A percentile compares a stretch with the other conserved stretches of the same genome.
phyloP scores from a whole-genome alignment of 2,113 vertebrate species.

The Chauna torquata region DNA sequence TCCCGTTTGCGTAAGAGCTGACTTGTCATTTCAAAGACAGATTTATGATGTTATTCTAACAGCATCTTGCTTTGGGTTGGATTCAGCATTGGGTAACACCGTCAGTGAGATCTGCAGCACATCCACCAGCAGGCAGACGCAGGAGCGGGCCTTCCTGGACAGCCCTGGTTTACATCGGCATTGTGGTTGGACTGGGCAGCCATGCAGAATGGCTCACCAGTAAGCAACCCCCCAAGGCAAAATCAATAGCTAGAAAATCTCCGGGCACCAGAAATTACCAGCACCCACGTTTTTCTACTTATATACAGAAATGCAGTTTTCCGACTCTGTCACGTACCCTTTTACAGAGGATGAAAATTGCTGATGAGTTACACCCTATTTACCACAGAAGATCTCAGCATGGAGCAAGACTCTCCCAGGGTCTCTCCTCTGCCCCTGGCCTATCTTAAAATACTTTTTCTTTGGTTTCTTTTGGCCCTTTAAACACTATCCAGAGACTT shows the following conservation, averaged over 20 bases:
- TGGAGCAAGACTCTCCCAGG: not conserved
- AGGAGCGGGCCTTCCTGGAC: not conserved
- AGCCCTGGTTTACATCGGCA: not conserved
- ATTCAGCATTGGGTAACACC: not conserved
- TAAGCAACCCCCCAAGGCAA: accelerated
- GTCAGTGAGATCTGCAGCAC: not conserved
- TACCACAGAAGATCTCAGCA: not conserved
- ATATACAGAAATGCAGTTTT: not conserved
- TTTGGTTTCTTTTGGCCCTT: not conserved
- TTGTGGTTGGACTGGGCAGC: not conserved
- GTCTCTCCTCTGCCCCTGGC: not conserved
- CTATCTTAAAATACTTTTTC: not conserved
- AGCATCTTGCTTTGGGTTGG: not conserved
- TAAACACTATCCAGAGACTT: not conserved
- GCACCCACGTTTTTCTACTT: not conserved
- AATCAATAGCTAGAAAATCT: not conserved
- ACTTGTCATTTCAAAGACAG: not conserved
- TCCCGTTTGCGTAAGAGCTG: not conserved
- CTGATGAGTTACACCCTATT: not conserved
- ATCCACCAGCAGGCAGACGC: not conserved
- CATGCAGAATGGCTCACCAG: not conserved
- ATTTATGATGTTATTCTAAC: not conserved
- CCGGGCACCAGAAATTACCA: not conserved
- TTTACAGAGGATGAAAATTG: not conserved
- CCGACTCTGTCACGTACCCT: accelerated